Evolutionary conservation across 2,113 vertebrate genomes (phyloP).

Genomic region (Zapus hudsonius): DNA sequence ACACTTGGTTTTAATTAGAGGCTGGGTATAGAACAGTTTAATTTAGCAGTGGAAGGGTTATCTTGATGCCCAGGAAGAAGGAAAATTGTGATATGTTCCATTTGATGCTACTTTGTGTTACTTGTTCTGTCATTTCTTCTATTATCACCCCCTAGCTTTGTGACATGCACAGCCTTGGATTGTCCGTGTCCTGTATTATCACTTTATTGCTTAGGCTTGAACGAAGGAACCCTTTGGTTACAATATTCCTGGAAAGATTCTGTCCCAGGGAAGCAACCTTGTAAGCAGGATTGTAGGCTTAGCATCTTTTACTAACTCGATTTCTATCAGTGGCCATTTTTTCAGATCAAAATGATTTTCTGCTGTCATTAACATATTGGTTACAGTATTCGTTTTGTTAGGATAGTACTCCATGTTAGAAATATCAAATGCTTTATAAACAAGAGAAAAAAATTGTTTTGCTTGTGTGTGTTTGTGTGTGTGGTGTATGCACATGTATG

Average conservation of each 20-base stretch:
- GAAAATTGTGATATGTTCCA: background rate
- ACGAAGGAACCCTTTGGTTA: background rate
- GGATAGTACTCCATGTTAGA: background rate
- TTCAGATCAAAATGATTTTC: background rate
- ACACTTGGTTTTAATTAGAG: constrained; percentile 67
- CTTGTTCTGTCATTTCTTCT: constrained; percentile 24
- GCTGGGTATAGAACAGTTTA: background rate
- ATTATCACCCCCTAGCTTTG: background rate
- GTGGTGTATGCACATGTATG: no score
- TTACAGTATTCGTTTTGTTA: background rate
- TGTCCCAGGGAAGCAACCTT: background rate
- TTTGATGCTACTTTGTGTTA: background rate
- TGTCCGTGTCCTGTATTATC: background rate
- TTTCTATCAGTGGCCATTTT: background rate
- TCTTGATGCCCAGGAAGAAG: constrained; percentile 42
- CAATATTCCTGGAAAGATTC: background rate
- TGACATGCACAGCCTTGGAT: background rate
- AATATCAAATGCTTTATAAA: background rate
- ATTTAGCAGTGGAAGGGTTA: constrained; percentile 63
- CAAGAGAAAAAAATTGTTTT: background rate
- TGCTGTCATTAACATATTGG: background rate
- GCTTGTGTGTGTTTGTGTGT: no score
- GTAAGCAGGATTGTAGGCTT: background rate
- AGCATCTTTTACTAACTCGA: background rate
- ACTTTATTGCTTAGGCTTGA: background rate